Base-by-base conservation (phyloP, 2,113 vertebrate genomes). In the Odocoileus hemionus region DNA sequence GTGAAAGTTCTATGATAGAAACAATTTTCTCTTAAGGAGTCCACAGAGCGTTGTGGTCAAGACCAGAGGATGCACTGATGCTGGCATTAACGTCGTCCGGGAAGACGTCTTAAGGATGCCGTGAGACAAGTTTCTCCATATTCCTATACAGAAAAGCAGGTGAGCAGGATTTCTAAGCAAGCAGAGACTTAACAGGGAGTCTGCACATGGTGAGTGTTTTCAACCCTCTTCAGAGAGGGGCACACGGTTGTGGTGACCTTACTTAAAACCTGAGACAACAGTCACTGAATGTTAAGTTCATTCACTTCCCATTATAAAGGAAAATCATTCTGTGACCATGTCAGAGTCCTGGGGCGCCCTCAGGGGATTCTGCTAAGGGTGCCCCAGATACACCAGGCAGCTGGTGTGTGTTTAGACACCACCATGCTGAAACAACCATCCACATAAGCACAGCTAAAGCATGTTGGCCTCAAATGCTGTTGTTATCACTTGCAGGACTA, bases 201-300 rank as follows among this genome's bases (percentile, higher is more conserved):
- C 3, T 54, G 45, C 57, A 50, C 55, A 26, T 23, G 52, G 86
- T 13, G 16, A 39, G 39, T 0, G 10, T 50, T 91, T 67, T 50
- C n/a, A 2, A 64, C 23, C 8, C 30, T 25, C 47, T 90, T 94
- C n/a, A 7, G 50, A 57, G 70, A 94, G 23, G 6, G 50, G 17
- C 16, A 23, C n/a, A 74, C 39, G 19, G 47, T 43, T 70, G 57
- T 50, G 7, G 78, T 28, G 43, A 78, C 36, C 64, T 16, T 58
- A 25, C 43, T 97, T 83, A 92, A 78, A 86, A 70, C 61, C 28
- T n/a, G 30, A 33, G 52, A 84, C 17, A 57, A 54, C 1, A 87
- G 25, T 57, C 43, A 83, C 0, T 36, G n/a, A 58, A 50, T 8
- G 23, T 55, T 86, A 70, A 83, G 25, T n/a, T 80, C 60, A 83